Conservation (phyloP, 2,113 vertebrate genomes). For the Dicerorhinus sumatrensis region DNA sequence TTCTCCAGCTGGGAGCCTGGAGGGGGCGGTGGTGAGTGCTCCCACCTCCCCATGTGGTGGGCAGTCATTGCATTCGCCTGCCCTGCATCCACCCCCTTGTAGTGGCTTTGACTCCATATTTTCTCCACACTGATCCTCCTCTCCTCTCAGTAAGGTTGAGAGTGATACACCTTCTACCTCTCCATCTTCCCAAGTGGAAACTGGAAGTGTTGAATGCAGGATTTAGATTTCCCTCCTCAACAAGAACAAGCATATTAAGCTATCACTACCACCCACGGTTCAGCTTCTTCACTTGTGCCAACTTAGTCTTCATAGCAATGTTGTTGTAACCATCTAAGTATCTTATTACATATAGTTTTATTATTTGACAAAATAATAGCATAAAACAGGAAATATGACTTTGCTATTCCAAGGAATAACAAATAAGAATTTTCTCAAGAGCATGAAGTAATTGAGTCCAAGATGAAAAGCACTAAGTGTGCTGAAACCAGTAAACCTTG, state of each 20-base stretch:
- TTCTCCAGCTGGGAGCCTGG: neutral
- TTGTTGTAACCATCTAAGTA: neutral
- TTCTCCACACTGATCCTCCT: neutral
- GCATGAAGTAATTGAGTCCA: neutral
- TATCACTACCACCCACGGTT: neutral
- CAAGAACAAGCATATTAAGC: neutral
- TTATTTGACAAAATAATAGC: slow-evolving; percentile 2
- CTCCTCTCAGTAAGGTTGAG: neutral
- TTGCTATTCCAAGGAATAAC: neutral
- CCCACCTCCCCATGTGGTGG: neutral
- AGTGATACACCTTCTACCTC: neutral
- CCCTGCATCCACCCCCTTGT: neutral
- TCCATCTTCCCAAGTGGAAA: neutral
- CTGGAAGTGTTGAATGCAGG: neutral
- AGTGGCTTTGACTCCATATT: neutral
- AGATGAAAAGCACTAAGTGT: neutral
- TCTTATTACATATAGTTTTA: neutral
- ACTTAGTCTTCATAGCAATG: neutral
- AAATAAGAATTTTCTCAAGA: slow-evolving; percentile 21
- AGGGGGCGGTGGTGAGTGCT: neutral
- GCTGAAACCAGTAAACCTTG: neutral
- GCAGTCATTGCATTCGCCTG: neutral
- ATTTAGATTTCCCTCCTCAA: neutral
- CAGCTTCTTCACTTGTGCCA: neutral
- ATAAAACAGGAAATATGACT: neutral